These are phyloP conservation scores for Brachyopa scutellaris DNA, from an alignment of 2,888 invertebrate genomes.

Conservation along the genomic window DNA sequence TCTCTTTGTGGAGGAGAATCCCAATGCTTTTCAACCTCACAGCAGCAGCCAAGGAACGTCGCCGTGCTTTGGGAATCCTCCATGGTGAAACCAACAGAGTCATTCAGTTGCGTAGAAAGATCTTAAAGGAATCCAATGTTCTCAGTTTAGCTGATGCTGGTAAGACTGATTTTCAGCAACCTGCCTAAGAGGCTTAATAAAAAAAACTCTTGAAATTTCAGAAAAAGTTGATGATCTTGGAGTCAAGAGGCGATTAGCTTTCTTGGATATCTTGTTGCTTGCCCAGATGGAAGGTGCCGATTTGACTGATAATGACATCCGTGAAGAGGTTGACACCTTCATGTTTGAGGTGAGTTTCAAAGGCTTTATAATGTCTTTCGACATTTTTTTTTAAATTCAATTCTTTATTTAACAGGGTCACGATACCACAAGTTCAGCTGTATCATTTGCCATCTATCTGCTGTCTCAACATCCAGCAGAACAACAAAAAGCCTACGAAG, in stretches of 20 bases:
- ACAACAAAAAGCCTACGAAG: conserved; percentile 82
- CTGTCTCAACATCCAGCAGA: conserved; percentile 82
- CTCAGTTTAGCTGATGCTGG: conserved; percentile 72
- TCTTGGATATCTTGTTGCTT: conserved; percentile 83
- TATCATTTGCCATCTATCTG: conserved; percentile 83
- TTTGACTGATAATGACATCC: conserved; percentile 82
- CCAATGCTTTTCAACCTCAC: conserved; percentile 75
- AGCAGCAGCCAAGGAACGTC: conserved; percentile 73
- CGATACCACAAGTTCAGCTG: conserved; percentile 83
- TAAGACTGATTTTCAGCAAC: conserved; percentile 9
- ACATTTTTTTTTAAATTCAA: too few relatives aligned
- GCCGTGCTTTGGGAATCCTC: conserved; percentile 75
- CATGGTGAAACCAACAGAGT: conserved; percentile 79
- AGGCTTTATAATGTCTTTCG: too few relatives aligned
- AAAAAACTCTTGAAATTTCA: neutral
- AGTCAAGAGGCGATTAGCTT: conserved; percentile 80
- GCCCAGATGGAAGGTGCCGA: conserved; percentile 81
- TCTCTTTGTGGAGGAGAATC: conserved; percentile 79
- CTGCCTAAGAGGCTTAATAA: too few relatives aligned
- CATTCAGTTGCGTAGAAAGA: conserved; percentile 76
- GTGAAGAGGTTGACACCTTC: conserved; percentile 84
- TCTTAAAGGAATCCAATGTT: conserved; percentile 75
- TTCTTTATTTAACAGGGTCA: conserved; percentile 81
- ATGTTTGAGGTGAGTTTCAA: conserved; percentile 82
- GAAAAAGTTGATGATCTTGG: conserved; percentile 75